phyloP scores from a whole-genome alignment of 2,113 vertebrate genomes.

The Semnopithecus entellus region DNA sequence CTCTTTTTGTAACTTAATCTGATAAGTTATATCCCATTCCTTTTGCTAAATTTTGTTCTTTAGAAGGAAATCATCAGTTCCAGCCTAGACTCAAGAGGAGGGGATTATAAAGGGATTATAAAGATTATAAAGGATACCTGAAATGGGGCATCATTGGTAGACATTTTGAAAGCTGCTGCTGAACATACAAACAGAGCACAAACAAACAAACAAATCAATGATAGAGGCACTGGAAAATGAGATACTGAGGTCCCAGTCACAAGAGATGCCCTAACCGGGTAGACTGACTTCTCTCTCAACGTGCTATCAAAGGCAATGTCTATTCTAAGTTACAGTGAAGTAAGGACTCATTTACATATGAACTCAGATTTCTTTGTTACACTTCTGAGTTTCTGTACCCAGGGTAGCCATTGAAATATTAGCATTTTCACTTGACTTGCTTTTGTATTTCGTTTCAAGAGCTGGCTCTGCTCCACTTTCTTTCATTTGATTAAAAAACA shows the following conservation, averaged over 20 bases:
- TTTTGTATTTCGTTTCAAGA: conserved; percentile 11
- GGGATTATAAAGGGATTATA: background rate
- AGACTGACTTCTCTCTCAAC: background rate
- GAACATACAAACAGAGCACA: background rate
- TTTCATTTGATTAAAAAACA: background rate
- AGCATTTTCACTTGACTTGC: background rate
- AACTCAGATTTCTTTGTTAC: background rate
- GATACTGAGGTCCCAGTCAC: background rate
- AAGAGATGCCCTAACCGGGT: background rate
- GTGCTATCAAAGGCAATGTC: background rate
- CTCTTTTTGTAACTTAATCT: background rate
- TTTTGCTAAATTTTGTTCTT: background rate
- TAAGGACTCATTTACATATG: background rate
- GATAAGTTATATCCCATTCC: background rate
- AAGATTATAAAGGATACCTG: background rate
- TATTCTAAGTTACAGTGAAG: background rate
- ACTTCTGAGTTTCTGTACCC: background rate
- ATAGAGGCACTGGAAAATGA: background rate
- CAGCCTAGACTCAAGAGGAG: background rate
- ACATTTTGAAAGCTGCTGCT: background rate
- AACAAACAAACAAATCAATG: background rate
- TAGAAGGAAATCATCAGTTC: background rate
- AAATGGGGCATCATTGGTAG: background rate
- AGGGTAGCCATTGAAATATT: background rate
- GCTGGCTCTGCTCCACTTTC: background rate